phyloP scores from a whole-genome alignment of 2,797 vertebrate genomes.

The Toxotes lorentzi region DNA sequence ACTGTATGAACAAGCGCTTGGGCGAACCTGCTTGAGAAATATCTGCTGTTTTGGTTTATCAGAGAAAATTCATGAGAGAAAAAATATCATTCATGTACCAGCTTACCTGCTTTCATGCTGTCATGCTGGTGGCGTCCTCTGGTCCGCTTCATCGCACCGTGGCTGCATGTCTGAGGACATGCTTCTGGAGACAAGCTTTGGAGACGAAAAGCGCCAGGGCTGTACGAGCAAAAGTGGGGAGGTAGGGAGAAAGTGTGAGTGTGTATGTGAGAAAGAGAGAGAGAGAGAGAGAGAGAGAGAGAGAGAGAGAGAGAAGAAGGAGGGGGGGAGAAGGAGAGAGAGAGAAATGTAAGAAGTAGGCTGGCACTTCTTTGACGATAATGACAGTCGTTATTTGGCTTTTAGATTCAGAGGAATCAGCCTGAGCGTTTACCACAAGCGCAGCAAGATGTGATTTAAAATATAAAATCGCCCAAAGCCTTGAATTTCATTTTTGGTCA shows the following conservation, averaged over 20 bases:
- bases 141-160: conserved; percentile 81
- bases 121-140: conserved; percentile 70
- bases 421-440: not conserved
- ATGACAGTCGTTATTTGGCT: conserved; percentile 54
- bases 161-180: conserved; percentile 87
- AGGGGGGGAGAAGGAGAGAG: conserved; percentile 4
- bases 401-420: conserved; percentile 31
- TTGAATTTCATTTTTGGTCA: not conserved
- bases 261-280: conserved; percentile 14
- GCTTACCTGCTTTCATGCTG: conserved; percentile 81
- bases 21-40: conserved; percentile 29
- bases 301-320: conserved; percentile 19
- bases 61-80: not conserved
- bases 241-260: conserved; percentile 16
- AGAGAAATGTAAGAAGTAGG: conserved; percentile 38
- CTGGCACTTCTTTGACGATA: conserved; percentile 43
- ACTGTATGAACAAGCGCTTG: not conserved
- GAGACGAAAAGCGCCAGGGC: conserved; percentile 74
- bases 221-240: conserved; percentile 58
- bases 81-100: not conserved
- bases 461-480: not conserved
- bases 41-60: not conserved
- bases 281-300: conserved; percentile 14
- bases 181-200: conserved; percentile 80
- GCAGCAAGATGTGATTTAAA: conserved; percentile 21